Evolutionary conservation across 2,888 invertebrate genomes (phyloP).

Genomic region (Eilema depressum): DNA sequence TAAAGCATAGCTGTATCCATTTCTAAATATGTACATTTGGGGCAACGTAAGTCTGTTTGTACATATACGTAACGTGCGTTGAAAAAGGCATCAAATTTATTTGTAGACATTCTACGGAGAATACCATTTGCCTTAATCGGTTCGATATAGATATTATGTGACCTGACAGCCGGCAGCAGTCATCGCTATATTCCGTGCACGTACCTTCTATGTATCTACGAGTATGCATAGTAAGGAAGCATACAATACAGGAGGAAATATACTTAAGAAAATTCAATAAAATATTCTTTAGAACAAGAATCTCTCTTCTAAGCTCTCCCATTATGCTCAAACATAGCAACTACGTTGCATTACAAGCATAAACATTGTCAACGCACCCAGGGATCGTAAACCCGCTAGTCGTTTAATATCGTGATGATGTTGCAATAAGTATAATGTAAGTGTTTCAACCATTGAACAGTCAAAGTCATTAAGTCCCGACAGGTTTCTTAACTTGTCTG

Average conservation of each 20-base stretch:
- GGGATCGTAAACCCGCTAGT: conserved; percentile 8
- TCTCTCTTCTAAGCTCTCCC: not conserved
- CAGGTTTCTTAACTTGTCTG: conserved; percentile 66
- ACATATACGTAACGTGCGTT: not conserved
- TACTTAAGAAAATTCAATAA: not conserved
- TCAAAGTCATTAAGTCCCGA: conserved; percentile 59
- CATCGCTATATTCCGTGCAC: not conserved
- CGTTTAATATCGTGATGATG: conserved; percentile 38
- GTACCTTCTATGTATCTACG: not conserved
- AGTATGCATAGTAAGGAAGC: not conserved
- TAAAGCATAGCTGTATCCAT: not conserved
- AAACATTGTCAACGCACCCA: conserved; percentile 4
- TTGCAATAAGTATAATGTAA: conserved; percentile 50
- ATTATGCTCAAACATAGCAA: not conserved
- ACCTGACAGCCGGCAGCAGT: not conserved
- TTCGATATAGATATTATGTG: not conserved
- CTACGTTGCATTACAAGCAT: conserved; percentile 2
- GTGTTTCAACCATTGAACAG: conserved; percentile 58
- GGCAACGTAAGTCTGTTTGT: not conserved
- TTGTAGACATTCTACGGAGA: too few species aligned
- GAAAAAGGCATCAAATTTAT: too few species aligned
- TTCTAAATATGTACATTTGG: not conserved
- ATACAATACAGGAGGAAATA: too few species aligned
- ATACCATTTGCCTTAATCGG: not conserved
- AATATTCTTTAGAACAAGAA: not conserved